Evolutionary conservation across 2,888 invertebrate genomes (phyloP), one percentile per base, ranked within the genome.

Genomic region (Chalcosyrphus nemorum): DNA sequence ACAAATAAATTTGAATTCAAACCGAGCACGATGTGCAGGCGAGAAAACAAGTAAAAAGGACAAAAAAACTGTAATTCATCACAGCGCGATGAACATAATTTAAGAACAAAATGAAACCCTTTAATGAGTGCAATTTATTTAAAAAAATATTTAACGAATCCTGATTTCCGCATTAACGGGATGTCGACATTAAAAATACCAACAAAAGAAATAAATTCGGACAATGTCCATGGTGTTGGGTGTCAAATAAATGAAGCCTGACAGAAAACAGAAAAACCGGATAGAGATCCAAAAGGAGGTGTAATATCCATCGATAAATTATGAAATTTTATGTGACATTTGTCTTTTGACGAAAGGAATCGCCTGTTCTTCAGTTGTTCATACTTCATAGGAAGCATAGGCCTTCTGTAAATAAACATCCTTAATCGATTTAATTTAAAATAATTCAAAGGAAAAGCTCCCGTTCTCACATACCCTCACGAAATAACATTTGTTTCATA

Each of bases 71-170:
- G 45, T 45, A 63, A 71, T 78, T 29, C 47, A 71, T 78, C 70
- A 78, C 63, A 41, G 54, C 11, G 13, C 35, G 63, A 56, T 63
- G 77, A 47, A 71, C 77, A 71, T 71, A 47, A 71, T 78, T 78
- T 56, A 63, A 63, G 35, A 63, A 63, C 47, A 29, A 56, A 78
- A 38, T 56, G 27, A 24, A 68, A 32, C 38, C 38, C 7, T 47
- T 56, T 71, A 71, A 78, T 41, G 54, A 63, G 38, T 15, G 54
- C 2, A 3, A 77, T 75, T 65, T 57, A 57, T 68, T 59, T n/a
- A n/a, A 35, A 15, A 17, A 50, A 52, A 29, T 76, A 76, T 68
- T 76, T 52, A 19, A 76, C 24, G 68, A 45, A 54, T 61, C 19
- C 43, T 59, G 59, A 68, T 70, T 45, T 54, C 24, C 47, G 38